Conservation (phyloP, 2,113 vertebrate species). For the Amblyopsis rosae region DNA sequence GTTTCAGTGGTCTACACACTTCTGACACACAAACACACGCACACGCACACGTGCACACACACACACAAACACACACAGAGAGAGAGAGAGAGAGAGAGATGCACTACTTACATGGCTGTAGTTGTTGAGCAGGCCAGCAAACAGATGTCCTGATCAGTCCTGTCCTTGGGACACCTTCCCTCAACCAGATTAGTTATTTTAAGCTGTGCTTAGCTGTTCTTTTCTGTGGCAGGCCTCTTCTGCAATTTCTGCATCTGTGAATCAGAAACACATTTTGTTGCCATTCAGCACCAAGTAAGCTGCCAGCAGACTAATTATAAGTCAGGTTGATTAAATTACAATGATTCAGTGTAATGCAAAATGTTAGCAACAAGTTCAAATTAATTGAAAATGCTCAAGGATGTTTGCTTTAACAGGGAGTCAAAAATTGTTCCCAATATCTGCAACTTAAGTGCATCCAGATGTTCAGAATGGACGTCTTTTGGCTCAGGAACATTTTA, state of each 20-base stretch:
- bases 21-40: background rate
- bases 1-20: background rate
- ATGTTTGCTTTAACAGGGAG: too few relatives aligned
- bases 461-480: too few relatives aligned
- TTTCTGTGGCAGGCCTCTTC: conserved; percentile 58
- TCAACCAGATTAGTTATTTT: conserved; percentile 64
- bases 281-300: conserved; percentile 15
- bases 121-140: conserved; percentile 34
- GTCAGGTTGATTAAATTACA: too few relatives aligned
- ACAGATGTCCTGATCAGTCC: conserved; percentile 52
- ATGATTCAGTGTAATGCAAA: too few relatives aligned
- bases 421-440: too few relatives aligned
- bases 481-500: too few relatives aligned
- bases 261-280: conserved; percentile 40
- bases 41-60: background rate
- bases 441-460: too few relatives aligned
- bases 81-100: background rate
- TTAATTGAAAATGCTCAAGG: too few relatives aligned
- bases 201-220: conserved; percentile 75
- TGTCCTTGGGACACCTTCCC: conserved; percentile 52
- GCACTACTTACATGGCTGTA: conserved; percentile 56
- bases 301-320: background rate
- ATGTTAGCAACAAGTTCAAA: too few relatives aligned
- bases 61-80: background rate
- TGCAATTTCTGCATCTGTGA: conserved; percentile 24